Evolutionary conservation across 1,140 invertebrate species (phyloP), one percentile per base, ranked within the genome.

Genomic region (Drosophila malerkotliana): DNA sequence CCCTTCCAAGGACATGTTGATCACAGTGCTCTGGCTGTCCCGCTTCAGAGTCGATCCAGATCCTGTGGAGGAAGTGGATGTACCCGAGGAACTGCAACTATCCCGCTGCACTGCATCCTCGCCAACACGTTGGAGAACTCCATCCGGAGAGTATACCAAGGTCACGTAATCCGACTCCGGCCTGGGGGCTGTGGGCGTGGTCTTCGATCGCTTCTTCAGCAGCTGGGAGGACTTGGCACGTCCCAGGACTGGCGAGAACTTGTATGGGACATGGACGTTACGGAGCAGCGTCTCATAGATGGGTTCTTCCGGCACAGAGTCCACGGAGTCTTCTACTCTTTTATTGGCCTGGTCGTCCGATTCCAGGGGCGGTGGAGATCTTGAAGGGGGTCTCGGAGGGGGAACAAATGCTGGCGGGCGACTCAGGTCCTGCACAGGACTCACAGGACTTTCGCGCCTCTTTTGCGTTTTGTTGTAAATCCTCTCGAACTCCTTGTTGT

Each of bases 401-500:
- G 41, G 41, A 18, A 44, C 14, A 8, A 44, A 44, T 5, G 12
- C 34, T 32, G 85, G 67, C 4, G 44, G 39, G 1, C 44, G 24
- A 12, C n/a, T 41, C 5, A 52, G n/a, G 37, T 89, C 62, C 39
- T 63, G 71, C 0, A 48, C 28, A 3, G 85, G 80, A 37, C 71
- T 75, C 24, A 55, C 62, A 2, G 72, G 58, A 54, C 77, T 83
- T 1, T 90, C 90, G 3, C 80, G 64, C 5, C 94, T 78, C 92
- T 95, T 91, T 92, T 93, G 74, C 93, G 92, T 83, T 95, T 95
- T 81, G 95, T 95, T 96, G 10, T 97, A 92, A 18, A 97, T 93
- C 60, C 95, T 95, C 71, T 97, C 96, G 64, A 97, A 97, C 74
- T 97, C 96, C 76, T 96, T 94, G 81, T 96, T 97, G 80, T 97